phyloP scores from a whole-genome alignment of 2,888 invertebrate species.

The Herminia tarsipennalis region DNA sequence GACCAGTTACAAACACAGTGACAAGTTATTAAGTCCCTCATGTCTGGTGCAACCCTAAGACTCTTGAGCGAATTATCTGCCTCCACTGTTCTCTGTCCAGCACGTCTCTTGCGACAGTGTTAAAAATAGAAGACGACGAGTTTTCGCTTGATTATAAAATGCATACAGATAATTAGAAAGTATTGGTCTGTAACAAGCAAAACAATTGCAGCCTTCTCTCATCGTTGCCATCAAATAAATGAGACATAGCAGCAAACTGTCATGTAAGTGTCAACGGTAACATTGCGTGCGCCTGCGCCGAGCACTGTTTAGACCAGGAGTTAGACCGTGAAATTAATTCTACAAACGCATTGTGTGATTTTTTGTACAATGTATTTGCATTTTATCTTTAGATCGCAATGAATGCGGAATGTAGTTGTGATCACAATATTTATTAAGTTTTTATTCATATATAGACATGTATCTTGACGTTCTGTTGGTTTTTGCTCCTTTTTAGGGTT shows the following conservation, averaged over 20 bases:
- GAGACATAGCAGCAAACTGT: conserved; percentile 37
- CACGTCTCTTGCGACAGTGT: too few relatives aligned
- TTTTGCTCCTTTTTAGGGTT: too few relatives aligned
- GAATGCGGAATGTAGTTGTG: conserved; percentile 19
- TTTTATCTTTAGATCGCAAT: conserved; percentile 17
- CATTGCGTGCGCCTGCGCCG: conserved; percentile 26
- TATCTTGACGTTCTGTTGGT: too few relatives aligned
- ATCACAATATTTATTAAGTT: conserved; percentile 10
- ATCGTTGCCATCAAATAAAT: conserved; percentile 33
- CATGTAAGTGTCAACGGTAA: conserved; percentile 42
- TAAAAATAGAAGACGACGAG: too few relatives aligned
- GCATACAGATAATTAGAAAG: background rate
- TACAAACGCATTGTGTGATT: conserved; percentile 10
- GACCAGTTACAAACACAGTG: too few relatives aligned
- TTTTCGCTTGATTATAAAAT: too few relatives aligned
- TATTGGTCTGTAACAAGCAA: background rate
- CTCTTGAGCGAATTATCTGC: too few relatives aligned
- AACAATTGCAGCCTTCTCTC: background rate
- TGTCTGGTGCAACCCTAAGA: too few relatives aligned
- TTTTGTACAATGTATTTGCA: conserved; percentile 23
- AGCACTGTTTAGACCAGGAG: conserved; percentile 33
- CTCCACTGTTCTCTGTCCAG: too few relatives aligned
- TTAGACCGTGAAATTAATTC: conserved; percentile 38
- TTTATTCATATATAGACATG: too few relatives aligned
- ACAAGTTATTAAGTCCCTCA: too few relatives aligned